Conservation (phyloP, 1,140 invertebrate species). For the Littorina saxatilis region DNA sequence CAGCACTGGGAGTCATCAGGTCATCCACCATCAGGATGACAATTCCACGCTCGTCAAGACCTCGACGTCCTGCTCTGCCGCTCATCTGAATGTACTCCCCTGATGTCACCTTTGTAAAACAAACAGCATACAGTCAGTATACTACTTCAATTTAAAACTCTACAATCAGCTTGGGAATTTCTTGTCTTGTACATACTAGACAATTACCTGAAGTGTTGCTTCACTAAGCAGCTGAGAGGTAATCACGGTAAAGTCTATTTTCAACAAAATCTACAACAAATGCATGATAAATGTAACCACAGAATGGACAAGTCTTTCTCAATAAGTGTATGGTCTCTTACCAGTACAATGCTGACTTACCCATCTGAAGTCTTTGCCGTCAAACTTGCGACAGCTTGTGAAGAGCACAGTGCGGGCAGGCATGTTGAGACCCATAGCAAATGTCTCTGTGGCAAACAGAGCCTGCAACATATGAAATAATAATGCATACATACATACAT, state of each 20-base stretch:
- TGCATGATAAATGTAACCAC: too few relatives aligned
- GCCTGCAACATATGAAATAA: too few relatives aligned
- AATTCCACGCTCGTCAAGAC: slow-evolving; percentile 98
- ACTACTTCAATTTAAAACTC: too few relatives aligned
- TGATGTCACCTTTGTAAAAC: slow-evolving; percentile 85
- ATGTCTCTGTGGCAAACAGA: slow-evolving; percentile 99
- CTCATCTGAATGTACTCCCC: slow-evolving; percentile 99
- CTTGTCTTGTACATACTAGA: too few relatives aligned
- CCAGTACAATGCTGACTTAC: slow-evolving; percentile 79
- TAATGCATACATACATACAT: slow-evolving; percentile 32
- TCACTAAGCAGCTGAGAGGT: not conserved
- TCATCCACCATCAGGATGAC: slow-evolving; percentile 99
- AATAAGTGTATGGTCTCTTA: too few relatives aligned
- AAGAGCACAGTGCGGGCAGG: slow-evolving; percentile 99
- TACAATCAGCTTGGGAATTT: too few relatives aligned
- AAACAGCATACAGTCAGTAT: too few relatives aligned
- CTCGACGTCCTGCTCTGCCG: slow-evolving; percentile 96
- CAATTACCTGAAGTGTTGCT: not conserved
- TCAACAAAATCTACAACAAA: too few relatives aligned
- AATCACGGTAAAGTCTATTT: too few relatives aligned
- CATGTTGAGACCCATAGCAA: slow-evolving; percentile 99
- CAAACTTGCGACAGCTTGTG: slow-evolving; percentile 96
- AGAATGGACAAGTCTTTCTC: too few relatives aligned
- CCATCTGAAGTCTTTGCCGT: slow-evolving; percentile 97
- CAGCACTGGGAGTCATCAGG: slow-evolving; percentile 91